Evolutionary conservation across 2,797 vertebrate species (phyloP).

Genomic region (Hoplostethus mediterraneus): DNA sequence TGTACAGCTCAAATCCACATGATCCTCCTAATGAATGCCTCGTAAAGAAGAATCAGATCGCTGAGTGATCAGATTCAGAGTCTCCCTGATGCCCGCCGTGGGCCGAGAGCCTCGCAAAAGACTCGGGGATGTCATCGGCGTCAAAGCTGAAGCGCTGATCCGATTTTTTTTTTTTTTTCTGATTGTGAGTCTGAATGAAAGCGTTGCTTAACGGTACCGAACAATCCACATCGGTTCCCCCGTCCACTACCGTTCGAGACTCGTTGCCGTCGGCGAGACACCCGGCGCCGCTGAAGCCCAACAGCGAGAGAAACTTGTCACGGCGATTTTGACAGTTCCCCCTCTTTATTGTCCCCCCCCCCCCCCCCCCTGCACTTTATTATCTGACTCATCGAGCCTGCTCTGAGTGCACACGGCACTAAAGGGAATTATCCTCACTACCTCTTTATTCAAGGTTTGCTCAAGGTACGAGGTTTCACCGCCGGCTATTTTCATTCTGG

Average conservation of each 20-base stretch:
- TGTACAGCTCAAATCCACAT: constrained; percentile 9
- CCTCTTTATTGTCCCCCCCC: constrained; percentile 53
- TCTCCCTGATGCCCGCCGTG: constrained; percentile 14
- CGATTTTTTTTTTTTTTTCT: neutral
- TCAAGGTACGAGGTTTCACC: constrained; percentile 1
- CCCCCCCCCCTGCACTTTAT: constrained; percentile 47
- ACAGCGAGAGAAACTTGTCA: constrained; percentile 58
- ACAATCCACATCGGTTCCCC: constrained; percentile 21
- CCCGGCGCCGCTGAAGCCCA: constrained; percentile 29
- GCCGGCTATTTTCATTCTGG: constrained; percentile 14
- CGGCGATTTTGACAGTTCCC: constrained; percentile 48
- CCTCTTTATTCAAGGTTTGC: constrained; percentile 25
- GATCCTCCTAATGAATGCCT: constrained; percentile 13
- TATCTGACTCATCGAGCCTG: constrained; percentile 69
- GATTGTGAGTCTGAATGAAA: constrained; percentile 25
- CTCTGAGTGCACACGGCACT: constrained; percentile 39
- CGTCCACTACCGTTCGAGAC: constrained; percentile 28
- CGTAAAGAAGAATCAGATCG: constrained; percentile 10
- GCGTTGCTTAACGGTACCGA: constrained; percentile 45
- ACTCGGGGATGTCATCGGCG: constrained; percentile 21
- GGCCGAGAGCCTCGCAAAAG: constrained; percentile 15
- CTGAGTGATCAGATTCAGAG: constrained; percentile 16
- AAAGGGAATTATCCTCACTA: constrained; percentile 12
- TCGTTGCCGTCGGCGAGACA: constrained; percentile 21
- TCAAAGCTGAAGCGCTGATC: constrained; percentile 37